Conservation (phyloP, 2,888 invertebrate species). For the Colletes collaris region DNA sequence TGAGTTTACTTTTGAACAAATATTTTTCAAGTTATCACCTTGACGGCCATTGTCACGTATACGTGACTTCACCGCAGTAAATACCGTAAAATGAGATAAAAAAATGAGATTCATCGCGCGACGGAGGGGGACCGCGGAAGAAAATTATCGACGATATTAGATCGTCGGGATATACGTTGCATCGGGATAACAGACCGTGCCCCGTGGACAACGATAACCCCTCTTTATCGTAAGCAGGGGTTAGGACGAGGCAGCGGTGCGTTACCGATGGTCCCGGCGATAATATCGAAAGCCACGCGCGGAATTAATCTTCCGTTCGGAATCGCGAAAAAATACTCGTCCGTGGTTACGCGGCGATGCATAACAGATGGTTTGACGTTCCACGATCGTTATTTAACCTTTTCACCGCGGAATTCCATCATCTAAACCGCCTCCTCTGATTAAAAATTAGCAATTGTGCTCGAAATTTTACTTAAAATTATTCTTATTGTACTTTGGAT, state of each 20-base stretch:
- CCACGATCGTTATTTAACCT: conserved; percentile 30
- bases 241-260: conserved; percentile 52
- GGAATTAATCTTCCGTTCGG: conserved; percentile 58
- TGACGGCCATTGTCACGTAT: too few relatives aligned
- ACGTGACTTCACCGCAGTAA: neutral
- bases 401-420: conserved; percentile 5
- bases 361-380: conserved; percentile 43
- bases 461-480: too few relatives aligned
- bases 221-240: conserved; percentile 51
- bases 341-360: conserved; percentile 43
- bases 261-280: conserved; percentile 60
- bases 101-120: too few relatives aligned
- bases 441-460: neutral
- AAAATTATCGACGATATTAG: conserved; percentile 33
- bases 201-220: conserved; percentile 50
- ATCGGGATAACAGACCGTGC: conserved; percentile 44
- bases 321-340: conserved; percentile 41
- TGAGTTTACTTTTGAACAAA: too few relatives aligned
- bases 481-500: too few relatives aligned
- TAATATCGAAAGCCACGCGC: conserved; percentile 61
- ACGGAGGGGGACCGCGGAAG: too few relatives aligned
- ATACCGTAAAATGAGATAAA: too few relatives aligned
- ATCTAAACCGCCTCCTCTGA: conserved; percentile 4
- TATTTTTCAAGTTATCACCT: too few relatives aligned
- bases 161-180: conserved; percentile 35